A percentile compares a stretch with the other conserved stretches of the same genome.
Evolutionary conservation across 2,797 vertebrate genomes (phyloP).

Genomic region (Glyptemys insculpta): DNA sequence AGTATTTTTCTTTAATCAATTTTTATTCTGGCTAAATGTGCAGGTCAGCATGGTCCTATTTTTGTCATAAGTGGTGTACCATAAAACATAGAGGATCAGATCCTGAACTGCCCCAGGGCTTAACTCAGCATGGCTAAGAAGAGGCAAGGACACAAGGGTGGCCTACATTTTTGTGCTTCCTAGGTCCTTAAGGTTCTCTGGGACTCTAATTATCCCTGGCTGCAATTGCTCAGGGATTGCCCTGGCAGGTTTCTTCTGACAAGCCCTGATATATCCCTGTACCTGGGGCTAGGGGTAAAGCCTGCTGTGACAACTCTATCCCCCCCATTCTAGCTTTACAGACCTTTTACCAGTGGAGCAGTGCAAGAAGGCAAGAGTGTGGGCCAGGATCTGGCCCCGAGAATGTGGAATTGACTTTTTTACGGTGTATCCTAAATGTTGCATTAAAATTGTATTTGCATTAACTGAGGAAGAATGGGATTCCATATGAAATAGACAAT

Average conservation of each 20-base stretch:
- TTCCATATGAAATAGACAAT: neutral
- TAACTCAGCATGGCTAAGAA: neutral
- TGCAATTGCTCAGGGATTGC: neutral
- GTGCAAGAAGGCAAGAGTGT: neutral
- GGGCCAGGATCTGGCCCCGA: neutral
- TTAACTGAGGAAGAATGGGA: neutral
- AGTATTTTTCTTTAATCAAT: neutral
- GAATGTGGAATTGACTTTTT: neutral
- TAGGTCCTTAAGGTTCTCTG: neutral
- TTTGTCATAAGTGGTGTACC: neutral
- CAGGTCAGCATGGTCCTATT: neutral
- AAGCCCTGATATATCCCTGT: neutral
- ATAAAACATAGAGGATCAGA: neutral
- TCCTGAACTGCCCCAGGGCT: neutral
- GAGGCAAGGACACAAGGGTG: neutral
- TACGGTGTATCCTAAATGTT: neutral
- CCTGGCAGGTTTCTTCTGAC: neutral
- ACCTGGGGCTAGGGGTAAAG: neutral
- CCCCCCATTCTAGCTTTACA: neutral
- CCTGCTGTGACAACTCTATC: neutral
- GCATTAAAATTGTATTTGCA: neutral
- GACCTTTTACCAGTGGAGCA: neutral
- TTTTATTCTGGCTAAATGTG: neutral
- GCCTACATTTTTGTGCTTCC: neutral
- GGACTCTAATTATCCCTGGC: neutral